Evolutionary conservation across 1,140 invertebrate species (phyloP), one percentile per base, ranked within the genome.

Genomic region (Danaus plexippus): DNA sequence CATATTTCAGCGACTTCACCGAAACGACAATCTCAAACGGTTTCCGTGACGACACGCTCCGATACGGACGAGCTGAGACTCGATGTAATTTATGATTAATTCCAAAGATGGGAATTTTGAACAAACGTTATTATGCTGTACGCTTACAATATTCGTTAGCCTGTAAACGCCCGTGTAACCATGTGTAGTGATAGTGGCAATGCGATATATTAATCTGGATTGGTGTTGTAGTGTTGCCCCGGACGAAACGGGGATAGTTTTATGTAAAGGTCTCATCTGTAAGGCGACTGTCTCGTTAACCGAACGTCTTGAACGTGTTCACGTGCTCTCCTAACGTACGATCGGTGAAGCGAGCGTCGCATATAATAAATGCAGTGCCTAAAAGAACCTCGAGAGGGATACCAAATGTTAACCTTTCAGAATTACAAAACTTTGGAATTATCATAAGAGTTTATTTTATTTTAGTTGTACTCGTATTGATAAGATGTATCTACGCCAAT

Each of bases 101-200:
- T 67, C 73, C 67, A 78, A 81, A 77, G 68, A 73, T 67, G 74
- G 75, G 77, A 79, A 82, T 82, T 84, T 80, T 84, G 79, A 80
- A 82, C 79, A 84, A 80, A 74, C 72, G 80, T 77, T 75, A 61
- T 15, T 75, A 73, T 76, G 72, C 71, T 71, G 64, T 74, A 69
- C 57, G 79, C 77, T 64, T 66, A 69, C 63, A 53, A 63, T 67
- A 64, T 70, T 74, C 50, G 64, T 71, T 74, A 73, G 66, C 70
- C 72, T 51, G 57, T 73, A 52, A 73, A 69, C 64, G 66, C 62
- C 66, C 63, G 63, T 78, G 63, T 80, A 77, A 72, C 67, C 71
- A 61, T 71, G 63, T 60, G 69, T 77, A 78, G 68, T 71, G 66
- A 71, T 74, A 77, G 66, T 71, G 44, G 53, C 65, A 60, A 45